Evolutionary conservation across 2,797 vertebrate species (phyloP).

Genomic region (Poeciliopsis turneri): DNA sequence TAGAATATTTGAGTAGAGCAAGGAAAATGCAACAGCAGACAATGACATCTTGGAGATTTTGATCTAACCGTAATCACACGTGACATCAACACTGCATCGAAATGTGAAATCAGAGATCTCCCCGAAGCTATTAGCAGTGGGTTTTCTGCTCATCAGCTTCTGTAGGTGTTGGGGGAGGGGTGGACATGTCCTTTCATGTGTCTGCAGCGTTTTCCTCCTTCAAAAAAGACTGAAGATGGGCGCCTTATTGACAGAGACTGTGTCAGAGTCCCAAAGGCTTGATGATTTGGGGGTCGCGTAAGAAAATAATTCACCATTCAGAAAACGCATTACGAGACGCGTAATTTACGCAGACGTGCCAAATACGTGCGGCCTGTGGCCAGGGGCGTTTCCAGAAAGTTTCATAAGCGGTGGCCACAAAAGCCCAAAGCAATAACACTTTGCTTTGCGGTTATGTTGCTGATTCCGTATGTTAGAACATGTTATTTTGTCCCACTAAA

Average conservation of each 20-base stretch:
- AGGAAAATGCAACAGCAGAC: neutral
- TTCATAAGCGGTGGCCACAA: neutral
- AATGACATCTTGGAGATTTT: neutral
- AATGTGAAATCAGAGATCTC: neutral
- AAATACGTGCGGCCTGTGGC: neutral
- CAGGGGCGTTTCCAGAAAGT: neutral
- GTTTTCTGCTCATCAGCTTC: neutral
- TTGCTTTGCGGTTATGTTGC: neutral
- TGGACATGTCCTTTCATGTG: conserved; percentile 36
- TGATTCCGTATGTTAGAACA: neutral
- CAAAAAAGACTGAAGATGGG: conserved; percentile 88
- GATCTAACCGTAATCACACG: neutral
- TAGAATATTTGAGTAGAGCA: conserved; percentile 7
- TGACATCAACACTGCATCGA: neutral
- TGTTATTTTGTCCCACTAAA: neutral
- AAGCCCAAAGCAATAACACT: neutral
- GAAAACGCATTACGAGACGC: neutral
- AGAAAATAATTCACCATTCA: neutral
- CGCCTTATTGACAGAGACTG: conserved; percentile 86
- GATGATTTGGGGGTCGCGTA: neutral
- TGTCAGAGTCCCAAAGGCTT: conserved; percentile 55
- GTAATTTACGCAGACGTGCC: neutral
- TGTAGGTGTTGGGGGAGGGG: conserved; percentile 52
- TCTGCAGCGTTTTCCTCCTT: conserved; percentile 55
- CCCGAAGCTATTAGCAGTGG: neutral